phyloP scores from a whole-genome alignment of 2,113 vertebrate genomes.

The Chauna torquata region DNA sequence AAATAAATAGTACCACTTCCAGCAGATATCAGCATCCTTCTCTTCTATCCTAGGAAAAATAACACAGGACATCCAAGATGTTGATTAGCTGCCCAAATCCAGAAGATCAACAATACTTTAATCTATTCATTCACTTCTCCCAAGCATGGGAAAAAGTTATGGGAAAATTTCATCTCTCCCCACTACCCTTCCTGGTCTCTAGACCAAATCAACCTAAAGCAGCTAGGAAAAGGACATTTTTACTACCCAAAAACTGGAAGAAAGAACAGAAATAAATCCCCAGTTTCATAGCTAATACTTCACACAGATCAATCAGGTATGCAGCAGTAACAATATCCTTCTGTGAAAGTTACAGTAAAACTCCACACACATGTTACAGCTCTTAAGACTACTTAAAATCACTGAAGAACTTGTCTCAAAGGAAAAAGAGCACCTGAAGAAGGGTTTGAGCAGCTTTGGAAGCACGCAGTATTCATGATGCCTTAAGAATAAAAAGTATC shows the following conservation, averaged over 20 bases:
- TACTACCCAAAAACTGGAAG: not conserved
- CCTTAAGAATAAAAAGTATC: not conserved
- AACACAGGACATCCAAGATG: not conserved
- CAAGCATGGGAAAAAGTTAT: not conserved
- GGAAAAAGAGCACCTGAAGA: not conserved
- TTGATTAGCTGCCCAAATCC: not conserved
- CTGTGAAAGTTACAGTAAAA: not conserved
- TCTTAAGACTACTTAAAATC: not conserved
- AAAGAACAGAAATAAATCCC: not conserved
- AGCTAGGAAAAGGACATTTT: not conserved
- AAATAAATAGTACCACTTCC: not conserved
- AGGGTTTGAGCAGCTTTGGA: not conserved
- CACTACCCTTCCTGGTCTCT: not conserved
- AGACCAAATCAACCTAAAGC: not conserved
- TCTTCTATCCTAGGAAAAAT: not conserved
- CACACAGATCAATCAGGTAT: accelerated
- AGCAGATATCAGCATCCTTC: not conserved
- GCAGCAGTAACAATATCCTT: not conserved
- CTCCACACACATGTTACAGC: accelerated
- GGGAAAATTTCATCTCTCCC: not conserved
- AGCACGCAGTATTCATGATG: not conserved
- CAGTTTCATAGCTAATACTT: not conserved
- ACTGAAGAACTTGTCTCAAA: not conserved
- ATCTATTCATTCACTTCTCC: not conserved
- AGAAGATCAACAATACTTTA: not conserved